These are phyloP conservation scores for Sarcophaga subvicina DNA, from an alignment of 2,888 invertebrate genomes.

Conservation along the genomic window DNA sequence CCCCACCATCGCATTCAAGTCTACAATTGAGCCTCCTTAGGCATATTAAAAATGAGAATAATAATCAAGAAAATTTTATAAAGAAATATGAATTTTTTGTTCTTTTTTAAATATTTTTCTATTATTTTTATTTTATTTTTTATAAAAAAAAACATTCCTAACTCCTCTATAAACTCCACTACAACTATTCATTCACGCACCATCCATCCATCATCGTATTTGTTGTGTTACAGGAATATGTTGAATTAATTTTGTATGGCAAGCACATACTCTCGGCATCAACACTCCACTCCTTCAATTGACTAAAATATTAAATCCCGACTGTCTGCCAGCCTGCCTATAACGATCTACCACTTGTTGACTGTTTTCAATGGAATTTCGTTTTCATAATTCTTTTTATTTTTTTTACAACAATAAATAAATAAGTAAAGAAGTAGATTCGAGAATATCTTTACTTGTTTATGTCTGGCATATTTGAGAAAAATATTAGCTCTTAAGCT, in stretches of 20 bases:
- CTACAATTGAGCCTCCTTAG: not conserved
- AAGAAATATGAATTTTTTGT: not conserved
- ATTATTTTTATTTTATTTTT: not conserved
- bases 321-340: conserved; percentile 1
- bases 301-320: not conserved
- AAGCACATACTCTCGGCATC: conserved; percentile 16
- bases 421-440: not conserved
- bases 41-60: not conserved
- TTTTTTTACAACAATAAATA: conserved; percentile 5
- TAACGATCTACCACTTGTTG: conserved; percentile 33
- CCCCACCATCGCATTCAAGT: not conserved
- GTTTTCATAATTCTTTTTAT: not conserved
- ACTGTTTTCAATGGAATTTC: conserved; percentile 40
- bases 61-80: not conserved
- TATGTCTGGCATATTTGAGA: conserved; percentile 11
- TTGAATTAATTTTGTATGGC: conserved; percentile 45
- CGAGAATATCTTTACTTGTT: not conserved
- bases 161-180: no score
- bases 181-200: not conserved
- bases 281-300: not conserved
- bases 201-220: not conserved
- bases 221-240: not conserved
- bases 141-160: not conserved
- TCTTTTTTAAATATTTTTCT: not conserved
- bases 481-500: no score